phyloP scores from a whole-genome alignment of 2,888 invertebrate species.

The Drosophila helvetica region DNA sequence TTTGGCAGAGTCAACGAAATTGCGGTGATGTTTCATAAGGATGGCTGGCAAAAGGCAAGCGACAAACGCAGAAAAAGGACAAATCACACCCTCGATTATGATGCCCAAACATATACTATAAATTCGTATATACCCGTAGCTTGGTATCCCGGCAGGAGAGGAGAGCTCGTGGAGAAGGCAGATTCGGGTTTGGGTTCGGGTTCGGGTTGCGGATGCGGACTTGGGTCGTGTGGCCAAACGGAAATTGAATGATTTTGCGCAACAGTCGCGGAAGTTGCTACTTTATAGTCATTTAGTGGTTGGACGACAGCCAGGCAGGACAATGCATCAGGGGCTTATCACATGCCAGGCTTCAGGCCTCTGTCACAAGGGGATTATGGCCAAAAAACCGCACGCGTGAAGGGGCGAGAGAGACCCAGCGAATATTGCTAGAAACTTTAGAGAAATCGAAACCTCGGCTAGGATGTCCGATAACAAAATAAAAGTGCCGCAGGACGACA shows the following conservation, averaged over 20 bases:
- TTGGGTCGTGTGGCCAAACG: constrained; percentile 70
- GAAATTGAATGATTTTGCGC: constrained; percentile 83
- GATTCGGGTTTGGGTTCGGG: constrained; percentile 1
- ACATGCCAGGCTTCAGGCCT: constrained; percentile 31
- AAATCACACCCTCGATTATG: constrained; percentile 81
- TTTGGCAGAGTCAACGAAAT: constrained; percentile 62
- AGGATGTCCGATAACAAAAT: constrained; percentile 79
- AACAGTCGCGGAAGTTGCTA: constrained; percentile 82
- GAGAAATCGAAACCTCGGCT: constrained; percentile 59
- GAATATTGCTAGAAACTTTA: constrained; percentile 53
- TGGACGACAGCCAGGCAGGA: constrained; percentile 63
- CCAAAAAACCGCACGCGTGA: constrained; percentile 51
- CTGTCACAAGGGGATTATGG: constrained; percentile 65
- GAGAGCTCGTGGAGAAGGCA: constrained; percentile 7
- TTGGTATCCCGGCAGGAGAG: neutral
- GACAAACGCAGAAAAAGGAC: constrained; percentile 68
- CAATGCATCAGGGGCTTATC: constrained; percentile 63
- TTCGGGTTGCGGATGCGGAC: neutral
- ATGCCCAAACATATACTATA: constrained; percentile 47
- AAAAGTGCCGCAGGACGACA: constrained; percentile 66
- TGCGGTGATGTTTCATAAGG: constrained; percentile 77
- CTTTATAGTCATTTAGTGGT: constrained; percentile 83
- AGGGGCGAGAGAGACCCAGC: constrained; percentile 15
- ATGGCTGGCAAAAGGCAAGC: constrained; percentile 58
- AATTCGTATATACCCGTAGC: neutral